phyloP scores from a whole-genome alignment of 2,888 invertebrate species.

The Drosophila emarginata region DNA sequence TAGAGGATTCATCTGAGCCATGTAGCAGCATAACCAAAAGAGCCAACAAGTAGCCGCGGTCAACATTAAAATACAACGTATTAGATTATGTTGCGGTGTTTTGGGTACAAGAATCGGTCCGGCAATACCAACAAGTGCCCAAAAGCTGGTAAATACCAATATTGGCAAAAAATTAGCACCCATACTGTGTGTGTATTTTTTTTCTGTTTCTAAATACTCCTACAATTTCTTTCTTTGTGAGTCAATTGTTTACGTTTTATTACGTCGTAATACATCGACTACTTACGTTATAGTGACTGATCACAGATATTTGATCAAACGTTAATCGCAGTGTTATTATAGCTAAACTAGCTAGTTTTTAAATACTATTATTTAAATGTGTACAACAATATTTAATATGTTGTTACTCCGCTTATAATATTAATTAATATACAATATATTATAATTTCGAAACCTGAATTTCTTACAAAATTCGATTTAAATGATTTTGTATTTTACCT shows the following conservation, averaged over 20 bases:
- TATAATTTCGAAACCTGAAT: too few relatives aligned
- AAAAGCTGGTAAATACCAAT: slow-evolving; percentile 91
- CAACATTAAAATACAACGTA: slow-evolving; percentile 92
- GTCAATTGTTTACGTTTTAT: slow-evolving; percentile 26
- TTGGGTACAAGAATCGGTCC: slow-evolving; percentile 94
- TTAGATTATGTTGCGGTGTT: slow-evolving; percentile 95
- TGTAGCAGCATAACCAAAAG: slow-evolving; percentile 95
- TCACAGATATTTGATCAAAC: background rate
- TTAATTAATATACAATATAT: too few relatives aligned
- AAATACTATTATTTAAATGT: too few relatives aligned
- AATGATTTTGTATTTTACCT: too few relatives aligned
- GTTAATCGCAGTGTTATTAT: too few relatives aligned
- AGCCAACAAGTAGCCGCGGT: slow-evolving; percentile 95
- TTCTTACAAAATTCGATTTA: too few relatives aligned
- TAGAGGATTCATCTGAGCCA: slow-evolving; percentile 96
- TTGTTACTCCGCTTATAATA: too few relatives aligned
- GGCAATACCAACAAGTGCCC: slow-evolving; percentile 93
- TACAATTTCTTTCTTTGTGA: slow-evolving; percentile 1
- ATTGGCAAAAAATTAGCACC: slow-evolving; percentile 90
- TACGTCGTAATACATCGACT: background rate
- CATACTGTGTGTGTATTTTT: slow-evolving; percentile 84
- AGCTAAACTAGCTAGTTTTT: too few relatives aligned
- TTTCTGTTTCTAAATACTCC: slow-evolving; percentile 13
- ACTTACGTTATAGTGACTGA: background rate
- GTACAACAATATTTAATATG: too few relatives aligned